A percentile compares a stretch with the other conserved stretches of the same genome.
phyloP scores from a whole-genome alignment of 2,797 vertebrate species.

The Craterocephalus amniculus region DNA sequence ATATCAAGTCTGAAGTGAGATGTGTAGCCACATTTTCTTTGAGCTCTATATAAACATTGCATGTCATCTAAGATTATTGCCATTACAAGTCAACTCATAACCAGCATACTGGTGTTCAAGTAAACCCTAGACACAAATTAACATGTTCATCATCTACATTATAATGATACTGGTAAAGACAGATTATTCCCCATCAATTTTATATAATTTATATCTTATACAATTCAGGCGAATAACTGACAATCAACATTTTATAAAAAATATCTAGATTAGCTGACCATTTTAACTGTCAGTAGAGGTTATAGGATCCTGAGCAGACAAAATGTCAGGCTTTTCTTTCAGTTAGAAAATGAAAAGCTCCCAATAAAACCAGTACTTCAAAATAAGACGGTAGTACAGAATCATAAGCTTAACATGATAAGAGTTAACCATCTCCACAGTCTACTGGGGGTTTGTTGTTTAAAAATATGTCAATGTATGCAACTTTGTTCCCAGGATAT shows the following conservation, averaged over 20 bases:
- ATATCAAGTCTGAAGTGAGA: too few relatives aligned
- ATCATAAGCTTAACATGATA: constrained; percentile 3
- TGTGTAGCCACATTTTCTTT: too few relatives aligned
- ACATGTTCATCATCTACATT: too few relatives aligned
- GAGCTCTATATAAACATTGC: too few relatives aligned
- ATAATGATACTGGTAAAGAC: too few relatives aligned
- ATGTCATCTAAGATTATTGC: too few relatives aligned
- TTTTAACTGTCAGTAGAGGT: constrained; percentile 76
- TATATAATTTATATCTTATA: background rate
- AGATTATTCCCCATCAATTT: too few relatives aligned
- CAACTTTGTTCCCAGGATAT: background rate
- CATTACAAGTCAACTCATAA: too few relatives aligned
- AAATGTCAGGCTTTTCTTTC: constrained; percentile 28
- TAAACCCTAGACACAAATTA: too few relatives aligned
- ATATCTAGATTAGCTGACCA: constrained; percentile 74
- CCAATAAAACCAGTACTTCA: background rate
- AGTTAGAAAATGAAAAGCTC: constrained; percentile 7
- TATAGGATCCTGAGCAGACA: constrained; percentile 2
- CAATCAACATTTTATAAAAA: background rate
- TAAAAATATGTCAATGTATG: constrained; percentile 3
- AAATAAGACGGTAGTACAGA: background rate
- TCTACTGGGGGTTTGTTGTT: background rate
- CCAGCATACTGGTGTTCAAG: too few relatives aligned
- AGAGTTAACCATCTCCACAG: background rate
- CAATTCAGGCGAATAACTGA: background rate